Percentiles rank a stretch among this genome's conserved stretches.
These are phyloP conservation scores for Agonopterix arenella DNA, from an alignment of 2,888 invertebrate species.

Conservation along the genomic window DNA sequence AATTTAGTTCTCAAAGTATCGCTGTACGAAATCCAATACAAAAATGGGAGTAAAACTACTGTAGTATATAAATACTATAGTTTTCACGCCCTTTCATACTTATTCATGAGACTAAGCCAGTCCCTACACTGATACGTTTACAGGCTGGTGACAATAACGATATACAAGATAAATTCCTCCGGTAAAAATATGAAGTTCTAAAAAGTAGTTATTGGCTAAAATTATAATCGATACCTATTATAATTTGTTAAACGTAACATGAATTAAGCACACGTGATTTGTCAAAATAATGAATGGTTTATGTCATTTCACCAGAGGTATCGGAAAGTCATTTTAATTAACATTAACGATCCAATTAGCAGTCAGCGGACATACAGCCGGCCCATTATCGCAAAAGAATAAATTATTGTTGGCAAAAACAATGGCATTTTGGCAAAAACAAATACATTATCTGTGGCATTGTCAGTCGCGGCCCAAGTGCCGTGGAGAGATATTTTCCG, in stretches of 20 bases:
- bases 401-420: slow-evolving; percentile 53
- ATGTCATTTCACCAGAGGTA: slow-evolving; percentile 7
- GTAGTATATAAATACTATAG: too few species aligned
- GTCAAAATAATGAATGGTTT: slow-evolving; percentile 4
- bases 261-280: background rate
- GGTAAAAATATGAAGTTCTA: too few species aligned
- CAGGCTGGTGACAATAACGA: too few species aligned
- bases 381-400: slow-evolving; percentile 41
- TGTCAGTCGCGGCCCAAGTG: slow-evolving; percentile 54
- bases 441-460: slow-evolving; percentile 61
- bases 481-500: slow-evolving; percentile 58
- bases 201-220: too few species aligned
- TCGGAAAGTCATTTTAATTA: slow-evolving; percentile 37
- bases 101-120: too few species aligned
- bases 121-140: too few species aligned
- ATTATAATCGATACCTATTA: too few species aligned
- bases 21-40: too few species aligned
- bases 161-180: too few species aligned
- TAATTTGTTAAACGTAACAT: background rate
- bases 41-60: too few species aligned
- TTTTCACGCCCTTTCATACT: too few species aligned
- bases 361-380: slow-evolving; percentile 41
- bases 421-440: slow-evolving; percentile 59
- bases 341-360: slow-evolving; percentile 53
- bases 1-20: too few species aligned